Conservation (phyloP, 2,888 invertebrate genomes). For the Sympetrum striolatum region DNA sequence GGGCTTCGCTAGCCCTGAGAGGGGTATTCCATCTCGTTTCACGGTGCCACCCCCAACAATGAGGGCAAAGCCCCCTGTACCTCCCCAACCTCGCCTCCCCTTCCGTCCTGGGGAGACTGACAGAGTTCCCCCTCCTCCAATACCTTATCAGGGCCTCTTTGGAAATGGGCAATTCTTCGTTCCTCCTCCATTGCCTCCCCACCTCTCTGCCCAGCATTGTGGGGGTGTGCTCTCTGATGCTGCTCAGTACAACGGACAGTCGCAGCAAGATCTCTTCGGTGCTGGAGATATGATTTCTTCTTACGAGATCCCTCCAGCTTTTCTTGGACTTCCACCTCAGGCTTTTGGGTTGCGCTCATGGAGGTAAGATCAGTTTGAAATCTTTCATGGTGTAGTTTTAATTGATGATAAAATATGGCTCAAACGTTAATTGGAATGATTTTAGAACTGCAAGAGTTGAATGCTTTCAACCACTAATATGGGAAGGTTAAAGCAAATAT, state of each 20-base stretch:
- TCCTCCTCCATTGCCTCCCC: constrained; percentile 46
- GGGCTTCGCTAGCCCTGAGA: constrained; percentile 20
- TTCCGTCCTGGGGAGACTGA: constrained; percentile 18
- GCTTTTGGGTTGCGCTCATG: constrained; percentile 48
- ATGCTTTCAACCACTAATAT: no score
- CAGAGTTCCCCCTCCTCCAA: background rate
- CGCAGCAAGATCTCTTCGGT: background rate
- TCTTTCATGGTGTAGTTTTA: no score
- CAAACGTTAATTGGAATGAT: no score
- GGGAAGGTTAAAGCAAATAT: no score
- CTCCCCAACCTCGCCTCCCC: background rate
- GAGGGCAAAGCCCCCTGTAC: background rate
- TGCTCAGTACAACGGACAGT: constrained; percentile 29
- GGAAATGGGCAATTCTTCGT: constrained; percentile 44
- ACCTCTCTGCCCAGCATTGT: constrained; percentile 46
- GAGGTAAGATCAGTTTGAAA: constrained; percentile 43
- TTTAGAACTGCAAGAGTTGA: no score
- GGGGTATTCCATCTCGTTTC: constrained; percentile 12
- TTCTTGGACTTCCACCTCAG: constrained; percentile 48
- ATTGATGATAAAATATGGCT: no score
- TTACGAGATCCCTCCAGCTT: constrained; percentile 46
- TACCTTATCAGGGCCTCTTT: constrained; percentile 31
- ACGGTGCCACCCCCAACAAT: constrained; percentile 19
- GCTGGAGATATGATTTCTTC: constrained; percentile 46
- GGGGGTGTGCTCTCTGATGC: constrained; percentile 46